These are phyloP conservation scores for Delphinus delphis DNA, from an alignment of 2,113 vertebrate species.

Conservation along the genomic window DNA sequence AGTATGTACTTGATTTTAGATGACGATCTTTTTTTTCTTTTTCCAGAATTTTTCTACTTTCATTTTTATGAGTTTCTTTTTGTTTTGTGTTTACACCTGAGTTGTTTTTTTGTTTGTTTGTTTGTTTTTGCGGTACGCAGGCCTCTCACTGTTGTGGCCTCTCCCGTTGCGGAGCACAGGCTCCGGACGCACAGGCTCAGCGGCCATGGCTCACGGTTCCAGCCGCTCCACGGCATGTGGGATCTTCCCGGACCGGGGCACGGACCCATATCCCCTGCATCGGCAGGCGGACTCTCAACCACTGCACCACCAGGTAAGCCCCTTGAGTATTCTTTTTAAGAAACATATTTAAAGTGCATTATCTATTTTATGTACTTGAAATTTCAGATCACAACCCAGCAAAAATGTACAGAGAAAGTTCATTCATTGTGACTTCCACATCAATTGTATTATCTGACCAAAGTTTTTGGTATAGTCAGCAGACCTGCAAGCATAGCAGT, in stretches of 20 bases:
- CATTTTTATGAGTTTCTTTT: slow-evolving; percentile 16
- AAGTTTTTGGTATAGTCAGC: not conserved
- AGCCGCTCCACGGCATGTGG: no score
- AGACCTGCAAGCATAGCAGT: not conserved
- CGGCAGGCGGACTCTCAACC: no score
- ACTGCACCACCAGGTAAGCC: no score
- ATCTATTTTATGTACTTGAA: not conserved
- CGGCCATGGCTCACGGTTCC: no score
- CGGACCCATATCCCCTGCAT: no score
- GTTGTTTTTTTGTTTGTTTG: not conserved
- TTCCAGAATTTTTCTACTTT: not conserved
- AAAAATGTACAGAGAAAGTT: not conserved
- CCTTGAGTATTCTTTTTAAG: not conserved
- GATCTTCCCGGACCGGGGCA: no score
- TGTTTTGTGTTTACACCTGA: slow-evolving; percentile 36
- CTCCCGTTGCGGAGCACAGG: no score
- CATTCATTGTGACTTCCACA: not conserved
- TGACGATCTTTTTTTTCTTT: not conserved
- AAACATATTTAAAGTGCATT: not conserved
- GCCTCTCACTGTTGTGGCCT: no score
- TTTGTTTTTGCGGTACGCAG: no score
- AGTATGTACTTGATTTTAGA: slow-evolving; percentile 18
- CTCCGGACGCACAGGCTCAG: no score
- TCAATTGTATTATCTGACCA: not conserved
- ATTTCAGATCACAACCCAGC: not conserved